A percentile compares a stretch with the other conserved stretches of the same genome.
Evolutionary conservation across 2,113 vertebrate genomes (phyloP).

Genomic region (Hemibagrus wyckioides): DNA sequence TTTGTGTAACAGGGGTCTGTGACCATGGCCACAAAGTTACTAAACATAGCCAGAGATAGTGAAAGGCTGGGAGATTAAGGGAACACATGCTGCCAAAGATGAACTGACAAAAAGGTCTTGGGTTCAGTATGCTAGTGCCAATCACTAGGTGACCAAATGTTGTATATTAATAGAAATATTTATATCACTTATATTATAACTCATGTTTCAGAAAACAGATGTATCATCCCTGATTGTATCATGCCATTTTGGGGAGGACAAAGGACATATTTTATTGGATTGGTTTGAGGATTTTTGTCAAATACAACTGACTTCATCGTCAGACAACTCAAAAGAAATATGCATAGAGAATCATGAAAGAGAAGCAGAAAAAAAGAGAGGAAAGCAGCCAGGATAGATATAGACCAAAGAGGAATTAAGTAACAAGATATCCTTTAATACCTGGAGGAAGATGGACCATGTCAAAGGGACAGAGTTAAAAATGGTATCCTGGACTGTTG

Average conservation of each 20-base stretch:
- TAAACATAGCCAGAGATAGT: slow-evolving; percentile 47
- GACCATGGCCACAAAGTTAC: slow-evolving; percentile 12
- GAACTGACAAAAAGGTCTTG: slow-evolving; percentile 21
- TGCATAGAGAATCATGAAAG: background rate
- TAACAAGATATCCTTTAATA: slow-evolving; percentile 5
- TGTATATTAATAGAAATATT: slow-evolving; percentile 28
- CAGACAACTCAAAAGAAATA: background rate
- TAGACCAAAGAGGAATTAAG: background rate
- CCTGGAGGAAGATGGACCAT: background rate
- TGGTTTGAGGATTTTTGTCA: background rate
- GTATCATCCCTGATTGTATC: background rate
- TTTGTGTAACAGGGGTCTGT: slow-evolving; percentile 30
- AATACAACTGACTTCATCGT: background rate
- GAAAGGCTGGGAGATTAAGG: slow-evolving; percentile 35
- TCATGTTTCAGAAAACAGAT: background rate
- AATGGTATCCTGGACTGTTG: background rate
- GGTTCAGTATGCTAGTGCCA: slow-evolving; percentile 10
- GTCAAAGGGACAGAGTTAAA: background rate
- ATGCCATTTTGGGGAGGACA: background rate
- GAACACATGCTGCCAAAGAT: slow-evolving; percentile 1
- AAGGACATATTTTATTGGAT: background rate
- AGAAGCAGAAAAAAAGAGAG: background rate
- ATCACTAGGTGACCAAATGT: background rate
- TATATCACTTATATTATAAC: background rate
- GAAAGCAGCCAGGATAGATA: background rate